Conservation (phyloP, 2,113 vertebrate species). For the Hiodon tergisus region DNA sequence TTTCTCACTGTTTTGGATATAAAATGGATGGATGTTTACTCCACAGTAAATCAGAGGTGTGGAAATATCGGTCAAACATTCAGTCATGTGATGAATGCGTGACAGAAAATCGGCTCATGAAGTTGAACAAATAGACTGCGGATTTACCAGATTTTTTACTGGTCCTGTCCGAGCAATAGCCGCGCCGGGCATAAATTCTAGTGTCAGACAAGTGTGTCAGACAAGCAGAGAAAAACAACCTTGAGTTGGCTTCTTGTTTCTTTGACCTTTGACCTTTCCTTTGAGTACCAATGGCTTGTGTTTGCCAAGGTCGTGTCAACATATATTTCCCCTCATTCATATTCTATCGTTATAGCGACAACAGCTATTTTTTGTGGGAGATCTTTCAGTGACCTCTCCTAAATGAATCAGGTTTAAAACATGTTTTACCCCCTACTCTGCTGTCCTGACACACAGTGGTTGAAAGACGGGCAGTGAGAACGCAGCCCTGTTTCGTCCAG, state of each 20-base stretch:
- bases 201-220: neutral
- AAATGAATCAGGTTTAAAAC: neutral
- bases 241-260: neutral
- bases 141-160: too few species aligned
- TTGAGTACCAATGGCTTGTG: neutral
- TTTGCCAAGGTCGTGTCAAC: neutral
- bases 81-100: too few species aligned
- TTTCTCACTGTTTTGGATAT: too few species aligned
- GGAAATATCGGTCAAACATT: too few species aligned
- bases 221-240: neutral
- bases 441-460: neutral
- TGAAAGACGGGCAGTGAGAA: neutral
- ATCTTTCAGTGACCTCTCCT: neutral
- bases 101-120: too few species aligned
- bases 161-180: neutral
- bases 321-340: neutral
- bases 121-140: neutral
- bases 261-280: neutral
- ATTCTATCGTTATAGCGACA: neutral
- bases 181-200: neutral
- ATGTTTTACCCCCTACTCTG: neutral
- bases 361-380: neutral
- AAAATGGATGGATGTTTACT: too few species aligned
- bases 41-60: too few species aligned
- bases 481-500: neutral